Percentiles rank a stretch among this genome's conserved stretches.
These are phyloP conservation scores for Psilopsiagon aymara DNA, from an alignment of 2,113 vertebrate genomes.

Conservation along the genomic window DNA sequence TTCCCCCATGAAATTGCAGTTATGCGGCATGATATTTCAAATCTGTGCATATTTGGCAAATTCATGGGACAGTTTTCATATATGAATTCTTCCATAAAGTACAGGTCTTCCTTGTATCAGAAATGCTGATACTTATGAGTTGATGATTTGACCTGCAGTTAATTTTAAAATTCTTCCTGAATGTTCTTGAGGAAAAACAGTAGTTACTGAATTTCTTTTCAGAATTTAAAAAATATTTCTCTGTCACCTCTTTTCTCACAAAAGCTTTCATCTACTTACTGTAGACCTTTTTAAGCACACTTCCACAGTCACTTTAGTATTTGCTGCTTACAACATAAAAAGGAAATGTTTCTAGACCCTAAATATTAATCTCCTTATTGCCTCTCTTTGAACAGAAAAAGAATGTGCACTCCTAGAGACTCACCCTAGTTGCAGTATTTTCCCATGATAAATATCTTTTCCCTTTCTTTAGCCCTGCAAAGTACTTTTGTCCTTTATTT, in stretches of 20 bases:
- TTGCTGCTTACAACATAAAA: slow-evolving; percentile 58
- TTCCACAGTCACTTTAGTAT: slow-evolving; percentile 45
- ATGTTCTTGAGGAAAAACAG: not conserved
- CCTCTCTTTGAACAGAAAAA: slow-evolving; percentile 69
- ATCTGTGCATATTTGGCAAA: not conserved
- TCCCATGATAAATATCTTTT: slow-evolving; percentile 76
- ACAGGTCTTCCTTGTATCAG: not conserved
- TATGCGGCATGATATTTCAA: not conserved
- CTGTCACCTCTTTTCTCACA: not conserved
- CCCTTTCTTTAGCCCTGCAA: slow-evolving; percentile 69
- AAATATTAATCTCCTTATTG: slow-evolving; percentile 76
- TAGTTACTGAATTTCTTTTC: slow-evolving; percentile 10
- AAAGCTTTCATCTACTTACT: slow-evolving; percentile 23
- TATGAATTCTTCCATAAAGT: not conserved
- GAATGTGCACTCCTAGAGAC: slow-evolving; percentile 57
- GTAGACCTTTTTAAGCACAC: not conserved
- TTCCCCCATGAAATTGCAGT: not conserved
- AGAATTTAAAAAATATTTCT: slow-evolving; percentile 23
- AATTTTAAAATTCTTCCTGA: not conserved
- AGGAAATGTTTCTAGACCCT: slow-evolving; percentile 57
- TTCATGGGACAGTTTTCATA: not conserved
- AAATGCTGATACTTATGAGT: not conserved
- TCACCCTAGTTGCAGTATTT: slow-evolving; percentile 63
- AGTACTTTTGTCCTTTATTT: slow-evolving; percentile 81
- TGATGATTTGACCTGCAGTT: not conserved